Percentiles rank a stretch among this genome's conserved stretches.
phyloP scores from a whole-genome alignment of 2,888 invertebrate species.

The Pheosia tremula region DNA sequence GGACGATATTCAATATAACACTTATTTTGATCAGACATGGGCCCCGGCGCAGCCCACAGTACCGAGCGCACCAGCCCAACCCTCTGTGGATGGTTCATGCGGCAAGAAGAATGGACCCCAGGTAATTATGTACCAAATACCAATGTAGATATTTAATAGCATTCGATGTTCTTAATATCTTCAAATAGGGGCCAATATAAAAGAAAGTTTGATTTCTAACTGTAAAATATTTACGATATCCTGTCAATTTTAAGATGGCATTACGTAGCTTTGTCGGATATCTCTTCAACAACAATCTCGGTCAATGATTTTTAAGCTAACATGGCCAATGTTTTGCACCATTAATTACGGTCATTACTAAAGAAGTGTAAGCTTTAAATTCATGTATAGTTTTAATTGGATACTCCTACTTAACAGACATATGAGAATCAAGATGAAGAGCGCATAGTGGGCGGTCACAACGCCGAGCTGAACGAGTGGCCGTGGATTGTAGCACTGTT shows the following conservation, averaged over 20 bases:
- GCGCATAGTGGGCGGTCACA: slow-evolving; percentile 93
- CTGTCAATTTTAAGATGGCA: no score
- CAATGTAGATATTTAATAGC: no score
- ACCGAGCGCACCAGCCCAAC: slow-evolving; percentile 40
- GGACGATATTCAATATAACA: no score
- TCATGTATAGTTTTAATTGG: no score
- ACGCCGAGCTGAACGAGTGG: slow-evolving; percentile 92
- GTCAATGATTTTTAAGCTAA: no score
- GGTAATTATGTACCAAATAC: slow-evolving; percentile 49
- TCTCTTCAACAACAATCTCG: no score
- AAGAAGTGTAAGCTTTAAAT: no score
- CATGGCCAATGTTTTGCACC: no score
- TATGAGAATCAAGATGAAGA: slow-evolving; percentile 87
- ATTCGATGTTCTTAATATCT: slow-evolving; percentile 11
- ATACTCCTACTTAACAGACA: slow-evolving; percentile 42
- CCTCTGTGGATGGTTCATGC: slow-evolving; percentile 80
- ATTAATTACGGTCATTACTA: no score
- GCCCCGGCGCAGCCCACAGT: slow-evolving; percentile 77
- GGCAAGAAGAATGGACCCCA: slow-evolving; percentile 92
- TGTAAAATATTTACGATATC: no score
- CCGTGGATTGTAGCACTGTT: slow-evolving; percentile 94
- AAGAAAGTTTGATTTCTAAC: no score
- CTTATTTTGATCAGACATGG: slow-evolving; percentile 67
- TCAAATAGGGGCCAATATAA: neutral
- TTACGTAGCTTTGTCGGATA: no score